Evolutionary conservation across 2,797 vertebrate genomes (phyloP).

Genomic region (Valencia hispanica): DNA sequence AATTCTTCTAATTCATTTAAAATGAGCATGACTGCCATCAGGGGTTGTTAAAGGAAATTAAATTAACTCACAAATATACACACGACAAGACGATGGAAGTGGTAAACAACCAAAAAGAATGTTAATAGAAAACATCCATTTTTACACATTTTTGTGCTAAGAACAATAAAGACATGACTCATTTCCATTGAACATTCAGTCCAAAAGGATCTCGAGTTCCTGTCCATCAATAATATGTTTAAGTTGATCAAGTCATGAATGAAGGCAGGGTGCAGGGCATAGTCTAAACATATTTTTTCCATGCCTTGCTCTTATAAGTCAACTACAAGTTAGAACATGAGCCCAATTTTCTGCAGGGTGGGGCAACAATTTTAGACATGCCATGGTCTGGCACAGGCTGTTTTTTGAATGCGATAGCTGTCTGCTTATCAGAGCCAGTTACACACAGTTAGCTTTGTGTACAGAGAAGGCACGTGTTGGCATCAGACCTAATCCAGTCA

Average conservation of each 20-base stretch:
- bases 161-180: constrained; percentile 6
- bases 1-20: constrained; percentile 49
- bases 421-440: constrained; percentile 37
- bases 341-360: constrained; percentile 46
- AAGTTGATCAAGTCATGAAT: constrained; percentile 17
- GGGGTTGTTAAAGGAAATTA: constrained; percentile 46
- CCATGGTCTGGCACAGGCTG: constrained; percentile 45
- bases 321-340: constrained; percentile 70
- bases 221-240: background rate
- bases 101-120: constrained; percentile 14
- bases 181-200: constrained; percentile 8
- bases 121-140: constrained; percentile 3
- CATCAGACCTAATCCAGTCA: constrained; percentile 20
- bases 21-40: constrained; percentile 60
- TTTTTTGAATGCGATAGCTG: constrained; percentile 47
- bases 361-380: constrained; percentile 59
- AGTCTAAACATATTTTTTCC: constrained; percentile 43
- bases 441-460: constrained; percentile 31
- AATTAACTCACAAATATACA: constrained; percentile 49
- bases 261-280: constrained; percentile 14
- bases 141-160: constrained; percentile 16
- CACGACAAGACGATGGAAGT: constrained; percentile 20
- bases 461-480: constrained; percentile 25
- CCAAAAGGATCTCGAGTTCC: background rate
- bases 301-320: constrained; percentile 30